These are phyloP conservation scores for Hydrophis major DNA, from an alignment of 2,797 vertebrate genomes.

Conservation along the genomic window DNA sequence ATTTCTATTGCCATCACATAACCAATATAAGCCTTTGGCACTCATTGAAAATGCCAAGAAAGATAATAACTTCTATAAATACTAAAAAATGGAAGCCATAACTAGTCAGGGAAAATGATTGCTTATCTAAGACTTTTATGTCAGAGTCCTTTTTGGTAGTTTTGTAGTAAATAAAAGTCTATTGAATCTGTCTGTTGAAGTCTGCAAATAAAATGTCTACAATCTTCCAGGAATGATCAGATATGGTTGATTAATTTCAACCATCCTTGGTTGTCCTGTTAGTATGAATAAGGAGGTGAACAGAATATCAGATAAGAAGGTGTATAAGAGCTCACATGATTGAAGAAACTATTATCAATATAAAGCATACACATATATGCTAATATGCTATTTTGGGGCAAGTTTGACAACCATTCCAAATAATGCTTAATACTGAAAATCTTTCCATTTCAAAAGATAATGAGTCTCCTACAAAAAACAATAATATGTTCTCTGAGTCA, in stretches of 20 bases:
- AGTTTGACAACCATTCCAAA: not conserved
- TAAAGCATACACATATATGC: not conserved
- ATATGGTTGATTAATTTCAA: not conserved
- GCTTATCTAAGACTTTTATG: not conserved
- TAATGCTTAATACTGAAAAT: not conserved
- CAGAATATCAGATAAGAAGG: not conserved
- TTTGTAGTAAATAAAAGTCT: not conserved
- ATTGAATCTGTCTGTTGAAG: not conserved
- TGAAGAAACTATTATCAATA: not conserved
- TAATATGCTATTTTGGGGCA: not conserved
- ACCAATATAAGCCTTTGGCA: not conserved
- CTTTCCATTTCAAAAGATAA: not conserved
- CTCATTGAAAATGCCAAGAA: not conserved
- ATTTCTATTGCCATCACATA: not conserved
- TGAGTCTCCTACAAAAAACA: not conserved
- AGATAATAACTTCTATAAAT: not conserved
- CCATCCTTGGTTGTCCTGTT: not conserved
- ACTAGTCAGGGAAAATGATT: not conserved
- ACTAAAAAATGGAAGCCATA: not conserved
- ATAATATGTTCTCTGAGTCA: not conserved
- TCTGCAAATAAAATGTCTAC: not conserved
- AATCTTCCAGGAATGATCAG: not conserved
- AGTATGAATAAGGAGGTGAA: not conserved
- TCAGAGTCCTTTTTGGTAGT: not conserved
- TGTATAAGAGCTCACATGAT: not conserved